A percentile compares a stretch with the other conserved stretches of the same genome.
phyloP scores from a whole-genome alignment of 2,113 vertebrate genomes.

The Myrmophylax atrothorax region DNA sequence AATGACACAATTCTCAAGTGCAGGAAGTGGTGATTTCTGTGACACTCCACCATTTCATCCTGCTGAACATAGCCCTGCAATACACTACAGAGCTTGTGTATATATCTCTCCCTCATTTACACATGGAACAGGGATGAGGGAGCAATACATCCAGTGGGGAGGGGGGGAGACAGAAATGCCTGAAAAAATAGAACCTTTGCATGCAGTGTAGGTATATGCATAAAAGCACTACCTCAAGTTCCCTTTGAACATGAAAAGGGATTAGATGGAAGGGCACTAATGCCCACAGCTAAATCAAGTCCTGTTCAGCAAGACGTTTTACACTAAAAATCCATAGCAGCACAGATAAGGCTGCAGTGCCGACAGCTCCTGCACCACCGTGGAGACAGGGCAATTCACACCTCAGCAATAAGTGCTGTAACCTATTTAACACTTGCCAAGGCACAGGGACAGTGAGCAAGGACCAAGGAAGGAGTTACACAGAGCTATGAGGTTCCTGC shows the following conservation, averaged over 20 bases:
- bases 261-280: slow-evolving; percentile 1
- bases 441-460: neutral
- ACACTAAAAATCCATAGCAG: neutral
- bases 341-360: neutral
- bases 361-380: neutral
- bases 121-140: neutral
- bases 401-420: neutral
- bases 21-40: neutral
- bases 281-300: neutral
- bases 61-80: neutral
- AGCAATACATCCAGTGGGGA: neutral
- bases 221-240: neutral
- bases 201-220: accelerated
- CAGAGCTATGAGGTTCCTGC: neutral
- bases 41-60: neutral
- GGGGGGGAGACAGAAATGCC: neutral
- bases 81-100: neutral
- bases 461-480: neutral
- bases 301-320: neutral
- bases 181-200: neutral
- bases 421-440: neutral
- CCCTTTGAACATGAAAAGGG: neutral
- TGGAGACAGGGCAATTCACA: neutral
- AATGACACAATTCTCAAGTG: neutral
- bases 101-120: neutral